A percentile compares a stretch with the other conserved stretches of the same genome.
Conservation (phyloP, 2,888 invertebrate species). For the Chydorus sphaericus region DNA sequence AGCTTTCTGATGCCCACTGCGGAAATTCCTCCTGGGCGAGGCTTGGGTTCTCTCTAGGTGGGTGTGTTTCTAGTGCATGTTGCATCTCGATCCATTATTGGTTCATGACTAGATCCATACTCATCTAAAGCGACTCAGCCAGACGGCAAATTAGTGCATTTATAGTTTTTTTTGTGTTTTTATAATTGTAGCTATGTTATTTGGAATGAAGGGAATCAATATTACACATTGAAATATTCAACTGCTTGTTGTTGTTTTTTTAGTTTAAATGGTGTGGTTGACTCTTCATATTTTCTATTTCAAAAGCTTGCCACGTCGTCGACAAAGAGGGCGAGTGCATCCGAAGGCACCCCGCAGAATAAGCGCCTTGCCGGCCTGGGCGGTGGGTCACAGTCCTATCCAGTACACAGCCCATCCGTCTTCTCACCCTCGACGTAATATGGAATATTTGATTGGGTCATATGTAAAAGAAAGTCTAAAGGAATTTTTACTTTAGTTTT, state of each 20-base stretch:
- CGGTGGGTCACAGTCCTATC: background rate
- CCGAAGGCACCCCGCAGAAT: background rate
- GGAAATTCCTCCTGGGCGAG: background rate
- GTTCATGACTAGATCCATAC: conserved; percentile 50
- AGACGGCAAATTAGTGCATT: background rate
- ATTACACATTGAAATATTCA: background rate
- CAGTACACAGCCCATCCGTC: background rate
- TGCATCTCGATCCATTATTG: conserved; percentile 17
- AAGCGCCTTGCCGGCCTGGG: conserved; percentile 1
- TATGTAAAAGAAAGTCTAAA: background rate
- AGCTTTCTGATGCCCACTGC: background rate
- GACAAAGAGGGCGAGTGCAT: background rate
- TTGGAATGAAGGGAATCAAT: background rate
- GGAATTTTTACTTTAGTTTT: no score
- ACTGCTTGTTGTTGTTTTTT: no score
- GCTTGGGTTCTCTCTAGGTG: conserved; percentile 31
- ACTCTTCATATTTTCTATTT: no score
- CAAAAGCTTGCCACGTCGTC: background rate
- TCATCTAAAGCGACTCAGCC: conserved; percentile 33
- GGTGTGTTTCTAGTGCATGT: conserved; percentile 43
- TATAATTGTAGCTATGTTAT: background rate
- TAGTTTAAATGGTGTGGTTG: background rate
- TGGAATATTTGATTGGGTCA: background rate
- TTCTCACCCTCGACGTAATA: conserved; percentile 2
- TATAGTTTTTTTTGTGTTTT: background rate